Percentiles rank a stretch among this genome's conserved stretches.
These are phyloP conservation scores for Drosophila dunni DNA, from an alignment of 1,140 invertebrate genomes.

Conservation along the genomic window DNA sequence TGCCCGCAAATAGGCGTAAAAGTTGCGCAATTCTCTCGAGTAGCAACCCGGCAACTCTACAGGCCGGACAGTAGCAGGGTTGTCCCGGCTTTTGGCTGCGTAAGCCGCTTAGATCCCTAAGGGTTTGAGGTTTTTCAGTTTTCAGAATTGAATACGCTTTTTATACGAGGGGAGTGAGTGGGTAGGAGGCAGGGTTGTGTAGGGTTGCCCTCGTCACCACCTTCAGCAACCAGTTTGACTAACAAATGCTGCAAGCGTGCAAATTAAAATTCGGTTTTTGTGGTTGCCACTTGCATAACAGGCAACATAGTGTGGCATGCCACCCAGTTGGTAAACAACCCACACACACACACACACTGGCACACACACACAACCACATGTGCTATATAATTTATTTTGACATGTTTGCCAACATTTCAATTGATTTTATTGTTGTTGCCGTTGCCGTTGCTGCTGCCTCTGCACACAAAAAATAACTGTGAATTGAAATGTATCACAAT, in stretches of 20 bases:
- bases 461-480: conserved; percentile 59
- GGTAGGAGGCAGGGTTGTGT: not conserved
- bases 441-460: conserved; percentile 50
- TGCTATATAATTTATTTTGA: conserved; percentile 84
- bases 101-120: conserved; percentile 75
- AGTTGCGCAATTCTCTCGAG: conserved; percentile 73
- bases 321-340: conserved; percentile 14
- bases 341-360: conserved; percentile 12
- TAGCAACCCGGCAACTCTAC: not conserved
- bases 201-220: conserved; percentile 19
- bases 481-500: conserved; percentile 79
- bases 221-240: conserved; percentile 54
- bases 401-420: conserved; percentile 85
- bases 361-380: conserved; percentile 48
- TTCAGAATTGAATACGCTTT: conserved; percentile 6
- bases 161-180: not conserved
- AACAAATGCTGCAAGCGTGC: conserved; percentile 79
- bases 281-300: conserved; percentile 81
- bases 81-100: not conserved
- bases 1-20: conserved; percentile 83
- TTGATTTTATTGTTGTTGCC: conserved; percentile 81
- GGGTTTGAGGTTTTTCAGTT: conserved; percentile 33
- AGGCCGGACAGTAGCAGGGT: not conserved
- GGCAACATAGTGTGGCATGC: conserved; percentile 39
- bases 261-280: conserved; percentile 84